A percentile compares a stretch with the other conserved stretches of the same genome.
These are phyloP conservation scores for Ectropis grisescens DNA, from an alignment of 1,140 invertebrate species.

Conservation along the genomic window DNA sequence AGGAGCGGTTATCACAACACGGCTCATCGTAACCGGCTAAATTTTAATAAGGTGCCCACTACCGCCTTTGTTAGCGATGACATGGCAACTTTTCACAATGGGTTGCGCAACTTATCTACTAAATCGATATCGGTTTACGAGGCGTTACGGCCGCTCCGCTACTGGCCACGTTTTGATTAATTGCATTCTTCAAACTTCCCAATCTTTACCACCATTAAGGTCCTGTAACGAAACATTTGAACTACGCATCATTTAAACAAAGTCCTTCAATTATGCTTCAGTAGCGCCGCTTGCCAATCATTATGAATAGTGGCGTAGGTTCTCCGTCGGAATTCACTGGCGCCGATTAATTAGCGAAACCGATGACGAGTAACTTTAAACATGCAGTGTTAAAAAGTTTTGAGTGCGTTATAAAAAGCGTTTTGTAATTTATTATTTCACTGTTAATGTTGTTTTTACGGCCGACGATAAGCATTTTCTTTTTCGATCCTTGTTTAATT, in stretches of 20 bases:
- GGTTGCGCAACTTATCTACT: constrained; percentile 65
- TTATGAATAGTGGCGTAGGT: too few species aligned
- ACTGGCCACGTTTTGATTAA: constrained; percentile 67
- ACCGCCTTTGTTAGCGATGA: constrained; percentile 62
- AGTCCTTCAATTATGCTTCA: too few species aligned
- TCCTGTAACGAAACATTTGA: too few species aligned
- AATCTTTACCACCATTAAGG: too few species aligned
- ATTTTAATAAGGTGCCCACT: constrained; percentile 69
- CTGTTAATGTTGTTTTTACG: constrained; percentile 15
- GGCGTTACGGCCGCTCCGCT: constrained; percentile 59
- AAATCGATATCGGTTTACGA: constrained; percentile 67
- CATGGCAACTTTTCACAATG: constrained; percentile 55
- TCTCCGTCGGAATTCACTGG: too few species aligned
- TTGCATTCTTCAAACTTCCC: constrained; percentile 59
- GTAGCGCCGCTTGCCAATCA: too few species aligned
- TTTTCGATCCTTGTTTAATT: too few species aligned
- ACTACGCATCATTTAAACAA: too few species aligned
- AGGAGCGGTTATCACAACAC: constrained; percentile 62
- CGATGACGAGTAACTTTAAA: constrained; percentile 45
- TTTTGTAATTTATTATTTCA: constrained; percentile 22
- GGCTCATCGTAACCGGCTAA: constrained; percentile 55
- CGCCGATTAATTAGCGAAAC: constrained; percentile 62
- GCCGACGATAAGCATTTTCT: too few species aligned
- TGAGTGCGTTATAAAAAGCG: constrained; percentile 17
- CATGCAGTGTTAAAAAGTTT: constrained; percentile 36